phyloP scores from a whole-genome alignment of 2,888 invertebrate genomes.

The Mimachlamys varia region DNA sequence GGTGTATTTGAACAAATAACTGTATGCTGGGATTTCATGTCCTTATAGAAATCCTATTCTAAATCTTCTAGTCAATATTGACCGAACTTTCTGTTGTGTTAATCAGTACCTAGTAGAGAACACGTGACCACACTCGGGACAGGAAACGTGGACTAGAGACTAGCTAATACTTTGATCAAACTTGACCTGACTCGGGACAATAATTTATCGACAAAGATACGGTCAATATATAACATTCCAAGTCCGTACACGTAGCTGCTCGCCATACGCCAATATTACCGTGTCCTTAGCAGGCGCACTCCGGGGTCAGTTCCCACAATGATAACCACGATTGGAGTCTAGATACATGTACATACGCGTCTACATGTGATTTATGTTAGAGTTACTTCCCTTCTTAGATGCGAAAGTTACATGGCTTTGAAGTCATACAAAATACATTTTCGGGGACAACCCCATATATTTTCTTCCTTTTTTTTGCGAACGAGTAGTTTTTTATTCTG shows the following conservation, averaged over 20 bases:
- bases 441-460: no score
- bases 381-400: neutral
- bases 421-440: no score
- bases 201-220: neutral
- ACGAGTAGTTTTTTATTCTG: no score
- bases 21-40: neutral
- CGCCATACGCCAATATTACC: neutral
- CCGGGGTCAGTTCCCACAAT: neutral
- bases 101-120: neutral
- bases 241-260: neutral
- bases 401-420: no score
- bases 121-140: neutral
- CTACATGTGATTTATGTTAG: neutral
- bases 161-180: neutral
- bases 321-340: no score
- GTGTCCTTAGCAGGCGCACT: neutral
- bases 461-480: no score
- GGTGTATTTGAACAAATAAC: no score
- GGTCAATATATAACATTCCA: neutral
- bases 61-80: neutral
- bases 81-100: no score
- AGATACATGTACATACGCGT: no score
- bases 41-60: neutral
- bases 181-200: conserved; percentile 23
- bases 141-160: neutral